These are phyloP conservation scores for Hemaris fuciformis DNA, from an alignment of 2,888 invertebrate genomes.

Conservation along the genomic window DNA sequence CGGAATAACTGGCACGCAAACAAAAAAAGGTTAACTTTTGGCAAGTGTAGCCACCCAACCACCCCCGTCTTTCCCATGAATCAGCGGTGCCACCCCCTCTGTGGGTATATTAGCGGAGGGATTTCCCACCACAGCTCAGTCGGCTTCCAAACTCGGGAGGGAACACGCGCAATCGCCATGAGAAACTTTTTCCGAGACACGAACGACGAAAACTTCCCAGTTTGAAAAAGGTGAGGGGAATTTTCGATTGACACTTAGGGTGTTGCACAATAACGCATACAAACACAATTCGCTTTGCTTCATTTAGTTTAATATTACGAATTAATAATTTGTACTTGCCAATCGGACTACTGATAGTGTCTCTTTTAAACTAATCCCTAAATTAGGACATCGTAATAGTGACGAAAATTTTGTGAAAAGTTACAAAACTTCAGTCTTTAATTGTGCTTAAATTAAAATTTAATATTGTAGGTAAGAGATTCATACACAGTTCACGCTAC, in stretches of 20 bases:
- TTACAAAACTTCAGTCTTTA: no score
- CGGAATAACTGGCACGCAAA: neutral
- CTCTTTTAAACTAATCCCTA: no score
- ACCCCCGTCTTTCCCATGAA: slow-evolving; percentile 33
- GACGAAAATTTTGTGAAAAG: no score
- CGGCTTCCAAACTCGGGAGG: slow-evolving; percentile 26
- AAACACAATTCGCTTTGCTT: neutral
- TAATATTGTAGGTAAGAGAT: no score
- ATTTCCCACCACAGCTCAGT: slow-evolving; percentile 48
- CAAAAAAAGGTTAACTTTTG: slow-evolving; percentile 11
- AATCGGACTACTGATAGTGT: no score
- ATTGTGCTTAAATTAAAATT: no score
- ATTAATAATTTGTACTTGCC: no score
- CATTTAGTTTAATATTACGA: neutral
- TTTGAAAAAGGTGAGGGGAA: slow-evolving; percentile 50
- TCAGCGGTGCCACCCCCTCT: slow-evolving; percentile 34
- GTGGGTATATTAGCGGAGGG: slow-evolving; percentile 59
- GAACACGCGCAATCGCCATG: slow-evolving; percentile 35
- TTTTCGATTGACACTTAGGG: neutral
- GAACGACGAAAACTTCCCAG: slow-evolving; percentile 55
- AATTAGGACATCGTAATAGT: no score
- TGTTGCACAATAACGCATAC: neutral
- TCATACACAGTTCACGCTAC: no score
- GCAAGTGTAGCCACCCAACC: slow-evolving; percentile 14
- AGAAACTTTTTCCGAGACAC: slow-evolving; percentile 70